These are phyloP conservation scores for Archocentrus centrarchus DNA, from an alignment of 2,113 vertebrate species.

Conservation along the genomic window DNA sequence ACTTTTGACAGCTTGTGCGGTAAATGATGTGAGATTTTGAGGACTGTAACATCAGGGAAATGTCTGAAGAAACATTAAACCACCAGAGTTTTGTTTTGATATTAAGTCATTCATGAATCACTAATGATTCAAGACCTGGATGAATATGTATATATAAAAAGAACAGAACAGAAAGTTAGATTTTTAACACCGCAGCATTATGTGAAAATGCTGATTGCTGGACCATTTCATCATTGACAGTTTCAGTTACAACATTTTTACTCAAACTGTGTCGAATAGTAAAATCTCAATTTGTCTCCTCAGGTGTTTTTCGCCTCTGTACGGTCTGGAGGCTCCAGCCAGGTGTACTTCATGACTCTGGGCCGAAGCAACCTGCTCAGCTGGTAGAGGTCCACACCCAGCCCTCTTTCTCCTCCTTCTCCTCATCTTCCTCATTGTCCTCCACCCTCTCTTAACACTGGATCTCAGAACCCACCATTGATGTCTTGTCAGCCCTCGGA, in stretches of 20 bases:
- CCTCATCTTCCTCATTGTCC: slow-evolving; percentile 43
- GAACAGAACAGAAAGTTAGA: no score
- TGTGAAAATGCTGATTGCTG: no score
- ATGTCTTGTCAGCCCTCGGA: slow-evolving; percentile 53
- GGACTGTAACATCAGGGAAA: neutral
- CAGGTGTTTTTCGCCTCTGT: slow-evolving; percentile 99
- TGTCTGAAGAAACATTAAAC: neutral
- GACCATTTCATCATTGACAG: neutral
- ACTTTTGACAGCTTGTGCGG: neutral
- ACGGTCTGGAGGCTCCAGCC: slow-evolving; percentile 96
- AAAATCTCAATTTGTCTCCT: neutral
- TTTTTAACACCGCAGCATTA: neutral
- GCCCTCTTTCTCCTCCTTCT: slow-evolving; percentile 38
- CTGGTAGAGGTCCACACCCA: slow-evolving; percentile 87
- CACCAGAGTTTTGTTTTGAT: neutral
- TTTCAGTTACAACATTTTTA: neutral
- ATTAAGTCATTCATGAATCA: neutral
- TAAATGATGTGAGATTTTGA: slow-evolving; percentile 4
- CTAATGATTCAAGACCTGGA: neutral
- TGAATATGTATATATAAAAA: neutral
- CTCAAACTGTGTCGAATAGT: neutral
- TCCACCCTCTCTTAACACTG: slow-evolving; percentile 73
- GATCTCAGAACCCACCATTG: slow-evolving; percentile 70
- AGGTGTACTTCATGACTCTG: slow-evolving; percentile 99
- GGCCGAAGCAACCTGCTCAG: slow-evolving; percentile 98